A percentile compares a stretch with the other conserved stretches of the same genome.
Evolutionary conservation across 2,113 vertebrate species (phyloP).

Genomic region (Salvator merianae): DNA sequence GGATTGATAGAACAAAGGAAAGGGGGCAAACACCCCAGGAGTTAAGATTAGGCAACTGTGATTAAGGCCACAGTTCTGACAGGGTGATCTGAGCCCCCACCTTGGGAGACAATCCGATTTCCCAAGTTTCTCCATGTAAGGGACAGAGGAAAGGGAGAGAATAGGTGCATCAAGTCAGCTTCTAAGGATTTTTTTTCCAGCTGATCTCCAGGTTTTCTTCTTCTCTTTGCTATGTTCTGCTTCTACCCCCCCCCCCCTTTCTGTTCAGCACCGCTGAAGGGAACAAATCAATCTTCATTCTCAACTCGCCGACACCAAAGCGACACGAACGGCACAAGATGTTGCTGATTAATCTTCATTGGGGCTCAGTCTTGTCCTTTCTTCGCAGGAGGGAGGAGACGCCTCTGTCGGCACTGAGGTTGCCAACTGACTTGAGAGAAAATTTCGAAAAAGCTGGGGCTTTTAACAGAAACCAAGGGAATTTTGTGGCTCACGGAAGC

Average conservation of each 20-base stretch:
- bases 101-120: conserved; percentile 73
- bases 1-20: conserved; percentile 38
- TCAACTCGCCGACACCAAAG: conserved; percentile 60
- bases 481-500: not conserved
- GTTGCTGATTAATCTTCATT: conserved; percentile 57
- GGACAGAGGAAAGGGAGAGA: conserved; percentile 40
- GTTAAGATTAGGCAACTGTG: conserved; percentile 69
- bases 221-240: not conserved
- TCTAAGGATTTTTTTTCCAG: conserved; percentile 67
- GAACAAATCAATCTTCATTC: conserved; percentile 70
- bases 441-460: too few species aligned
- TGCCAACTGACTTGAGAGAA: not conserved
- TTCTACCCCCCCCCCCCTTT: conserved; percentile 41
- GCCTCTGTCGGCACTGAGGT: not conserved
- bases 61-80: conserved; percentile 73
- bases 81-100: conserved; percentile 66
- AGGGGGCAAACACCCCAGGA: conserved; percentile 23
- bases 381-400: not conserved
- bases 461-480: not conserved
- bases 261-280: conserved; percentile 74
- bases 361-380: not conserved
- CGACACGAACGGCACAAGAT: conserved; percentile 45
- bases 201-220: conserved; percentile 39
- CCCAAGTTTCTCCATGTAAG: conserved; percentile 56
- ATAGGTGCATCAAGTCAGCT: conserved; percentile 77